Evolutionary conservation across 2,113 vertebrate species (phyloP).

Genomic region (Syrrhaptes paradoxus): DNA sequence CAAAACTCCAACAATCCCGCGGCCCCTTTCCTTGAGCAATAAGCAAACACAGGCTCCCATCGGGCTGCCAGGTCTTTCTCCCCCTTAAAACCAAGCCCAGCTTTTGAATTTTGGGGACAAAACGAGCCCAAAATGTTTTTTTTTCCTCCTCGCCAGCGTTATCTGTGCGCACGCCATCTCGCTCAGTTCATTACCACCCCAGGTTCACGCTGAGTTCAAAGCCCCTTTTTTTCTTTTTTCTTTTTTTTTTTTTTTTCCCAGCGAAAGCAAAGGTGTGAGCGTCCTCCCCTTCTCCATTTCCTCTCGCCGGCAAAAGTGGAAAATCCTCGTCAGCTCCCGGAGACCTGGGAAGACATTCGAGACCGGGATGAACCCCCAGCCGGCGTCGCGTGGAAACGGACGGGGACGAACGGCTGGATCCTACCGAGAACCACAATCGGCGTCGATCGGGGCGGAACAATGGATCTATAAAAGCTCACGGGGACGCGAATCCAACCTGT

Average conservation of each 20-base stretch:
- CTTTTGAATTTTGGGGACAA: neutral
- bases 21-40: neutral
- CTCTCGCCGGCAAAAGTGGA: neutral
- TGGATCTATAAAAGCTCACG: neutral
- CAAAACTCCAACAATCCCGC: too few species aligned
- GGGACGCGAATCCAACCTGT: neutral
- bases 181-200: neutral
- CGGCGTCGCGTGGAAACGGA: fast-evolving
- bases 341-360: neutral
- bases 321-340: neutral
- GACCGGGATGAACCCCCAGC: fast-evolving
- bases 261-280: neutral
- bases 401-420: neutral
- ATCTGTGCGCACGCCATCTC: fast-evolving
- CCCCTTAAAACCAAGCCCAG: fast-evolving
- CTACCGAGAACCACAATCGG: neutral
- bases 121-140: fast-evolving
- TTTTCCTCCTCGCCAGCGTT: neutral
- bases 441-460: neutral
- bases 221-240: too few species aligned
- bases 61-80: neutral
- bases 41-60: neutral
- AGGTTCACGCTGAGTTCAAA: neutral
- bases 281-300: neutral
- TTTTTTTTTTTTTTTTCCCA: too few species aligned